Conservation (phyloP, 2,113 vertebrate genomes). For the Myxocyprinus asiaticus region DNA sequence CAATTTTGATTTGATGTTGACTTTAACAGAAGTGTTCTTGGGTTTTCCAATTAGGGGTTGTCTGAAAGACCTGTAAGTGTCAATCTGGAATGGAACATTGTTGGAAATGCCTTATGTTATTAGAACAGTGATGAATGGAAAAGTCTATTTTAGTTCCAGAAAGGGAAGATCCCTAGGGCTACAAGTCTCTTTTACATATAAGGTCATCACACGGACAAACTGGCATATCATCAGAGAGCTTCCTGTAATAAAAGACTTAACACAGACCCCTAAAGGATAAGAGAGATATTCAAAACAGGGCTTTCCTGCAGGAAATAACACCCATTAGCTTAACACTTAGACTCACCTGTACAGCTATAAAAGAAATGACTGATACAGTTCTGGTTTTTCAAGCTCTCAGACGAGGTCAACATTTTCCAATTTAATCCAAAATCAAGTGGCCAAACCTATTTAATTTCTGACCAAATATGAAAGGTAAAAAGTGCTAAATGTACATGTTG, state of each 20-base stretch:
- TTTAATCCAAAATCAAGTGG: too few relatives aligned
- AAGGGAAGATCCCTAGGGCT: conserved; percentile 7
- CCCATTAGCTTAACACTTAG: background rate
- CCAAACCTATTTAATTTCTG: too few relatives aligned
- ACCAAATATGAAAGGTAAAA: too few relatives aligned
- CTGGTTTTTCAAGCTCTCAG: background rate
- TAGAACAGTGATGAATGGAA: conserved; percentile 18
- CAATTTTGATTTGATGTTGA: too few relatives aligned
- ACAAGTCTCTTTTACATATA: conserved; percentile 28
- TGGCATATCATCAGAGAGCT: conserved; percentile 32
- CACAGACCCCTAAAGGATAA: conserved; percentile 13
- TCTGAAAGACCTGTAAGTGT: background rate
- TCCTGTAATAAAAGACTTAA: conserved; percentile 40
- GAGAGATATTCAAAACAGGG: conserved; percentile 37
- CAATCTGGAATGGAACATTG: background rate
- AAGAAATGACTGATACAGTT: background rate
- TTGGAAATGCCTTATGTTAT: conserved; percentile 7
- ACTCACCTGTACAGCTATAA: background rate
- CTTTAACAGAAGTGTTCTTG: too few relatives aligned
- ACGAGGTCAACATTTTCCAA: too few relatives aligned
- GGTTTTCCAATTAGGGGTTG: too few relatives aligned
- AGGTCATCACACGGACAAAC: conserved; percentile 42
- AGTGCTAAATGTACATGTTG: too few relatives aligned
- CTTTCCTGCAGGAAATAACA: conserved; percentile 34
- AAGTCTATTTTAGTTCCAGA: conserved; percentile 3